phyloP scores from a whole-genome alignment of 2,888 invertebrate genomes.

The Pachliopta kotzebuea region DNA sequence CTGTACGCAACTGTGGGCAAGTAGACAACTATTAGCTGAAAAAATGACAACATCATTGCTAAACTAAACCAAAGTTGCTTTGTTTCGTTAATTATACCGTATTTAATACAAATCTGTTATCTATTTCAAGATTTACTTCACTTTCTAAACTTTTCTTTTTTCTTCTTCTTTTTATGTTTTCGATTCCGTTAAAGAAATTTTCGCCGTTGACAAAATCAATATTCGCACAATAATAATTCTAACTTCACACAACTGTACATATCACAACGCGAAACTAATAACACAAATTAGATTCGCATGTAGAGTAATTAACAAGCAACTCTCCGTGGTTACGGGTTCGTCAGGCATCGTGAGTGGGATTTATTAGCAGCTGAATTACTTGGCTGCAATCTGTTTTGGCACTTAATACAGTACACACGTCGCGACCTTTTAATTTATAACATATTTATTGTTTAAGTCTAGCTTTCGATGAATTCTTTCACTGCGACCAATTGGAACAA shows the following conservation, averaged over 20 bases:
- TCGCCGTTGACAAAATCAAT: background rate
- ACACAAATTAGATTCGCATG: conserved; percentile 26
- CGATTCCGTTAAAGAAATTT: background rate
- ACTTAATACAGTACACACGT: background rate
- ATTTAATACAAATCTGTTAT: no score
- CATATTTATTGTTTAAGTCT: background rate
- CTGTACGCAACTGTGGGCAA: no score
- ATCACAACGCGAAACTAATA: conserved; percentile 25
- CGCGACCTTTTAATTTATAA: background rate
- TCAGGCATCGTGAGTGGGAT: conserved; percentile 29
- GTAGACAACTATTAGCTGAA: no score
- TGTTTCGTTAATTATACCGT: no score
- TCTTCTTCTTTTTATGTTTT: no score
- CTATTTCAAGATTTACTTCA: no score
- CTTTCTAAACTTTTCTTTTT: no score
- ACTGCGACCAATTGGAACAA: background rate
- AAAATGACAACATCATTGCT: no score
- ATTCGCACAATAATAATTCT: conserved; percentile 5
- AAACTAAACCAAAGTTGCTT: no score
- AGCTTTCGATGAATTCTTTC: conserved; percentile 1
- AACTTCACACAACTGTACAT: conserved; percentile 11
- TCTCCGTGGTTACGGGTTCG: conserved; percentile 27
- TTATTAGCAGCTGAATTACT: conserved; percentile 21
- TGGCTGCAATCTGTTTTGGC: conserved; percentile 13
- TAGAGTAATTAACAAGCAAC: conserved; percentile 28